Percentiles rank a stretch among this genome's conserved stretches.
These are phyloP conservation scores for Hirudinaria manillensis DNA, from an alignment of 2,888 invertebrate genomes.

Conservation along the genomic window DNA sequence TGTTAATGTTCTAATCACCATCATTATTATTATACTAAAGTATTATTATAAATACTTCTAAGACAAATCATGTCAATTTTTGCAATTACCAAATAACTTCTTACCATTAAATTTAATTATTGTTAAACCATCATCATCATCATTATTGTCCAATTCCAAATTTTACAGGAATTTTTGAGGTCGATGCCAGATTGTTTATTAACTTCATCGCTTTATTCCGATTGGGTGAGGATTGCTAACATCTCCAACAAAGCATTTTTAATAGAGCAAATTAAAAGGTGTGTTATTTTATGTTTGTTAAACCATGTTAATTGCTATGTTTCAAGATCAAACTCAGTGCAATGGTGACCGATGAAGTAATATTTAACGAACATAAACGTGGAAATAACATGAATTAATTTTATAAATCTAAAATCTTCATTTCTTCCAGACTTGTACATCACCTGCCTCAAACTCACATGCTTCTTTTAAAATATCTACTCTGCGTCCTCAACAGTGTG, in stretches of 20 bases:
- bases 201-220: conserved; percentile 1
- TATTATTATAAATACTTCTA: too few relatives aligned
- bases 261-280: neutral
- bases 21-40: neutral
- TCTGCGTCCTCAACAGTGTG: conserved; percentile 6
- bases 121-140: neutral
- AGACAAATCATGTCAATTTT: too few relatives aligned
- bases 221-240: neutral
- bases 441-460: neutral
- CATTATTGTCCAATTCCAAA: neutral
- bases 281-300: neutral
- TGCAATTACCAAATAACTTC: too few relatives aligned
- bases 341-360: neutral
- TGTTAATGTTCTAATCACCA: neutral
- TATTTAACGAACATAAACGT: too few relatives aligned
- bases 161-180: conserved; percentile 8
- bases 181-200: conserved; percentile 8
- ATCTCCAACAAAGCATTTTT: neutral
- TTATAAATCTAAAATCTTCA: too few relatives aligned
- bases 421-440: neutral
- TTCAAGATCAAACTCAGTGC: neutral
- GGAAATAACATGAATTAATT: too few relatives aligned
- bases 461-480: neutral
- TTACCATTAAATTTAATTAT: neutral
- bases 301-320: neutral